A percentile compares a stretch with the other conserved stretches of the same genome.
Conservation (phyloP, 2,113 vertebrate genomes). For the Canis aureus region DNA sequence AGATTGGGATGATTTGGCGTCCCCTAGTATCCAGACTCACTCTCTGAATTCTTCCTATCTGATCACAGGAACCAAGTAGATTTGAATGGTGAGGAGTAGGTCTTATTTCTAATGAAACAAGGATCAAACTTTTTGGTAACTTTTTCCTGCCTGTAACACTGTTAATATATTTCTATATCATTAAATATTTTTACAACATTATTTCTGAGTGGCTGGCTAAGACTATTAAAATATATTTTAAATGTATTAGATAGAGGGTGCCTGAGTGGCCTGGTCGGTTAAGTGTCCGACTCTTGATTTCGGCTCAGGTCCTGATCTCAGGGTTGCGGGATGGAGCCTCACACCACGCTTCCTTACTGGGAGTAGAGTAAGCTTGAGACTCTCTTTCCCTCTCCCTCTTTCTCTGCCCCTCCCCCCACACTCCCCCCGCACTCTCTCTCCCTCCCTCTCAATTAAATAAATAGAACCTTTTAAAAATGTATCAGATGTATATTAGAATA, state of each 20-base stretch:
- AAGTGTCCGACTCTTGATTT: background rate
- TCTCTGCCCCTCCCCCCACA: background rate
- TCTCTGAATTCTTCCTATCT: background rate
- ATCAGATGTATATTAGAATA: constrained; percentile 9
- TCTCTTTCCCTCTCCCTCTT: background rate
- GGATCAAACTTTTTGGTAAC: constrained; percentile 32
- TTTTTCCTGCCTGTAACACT: constrained; percentile 19
- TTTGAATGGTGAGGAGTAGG: background rate
- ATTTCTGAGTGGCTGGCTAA: constrained; percentile 32
- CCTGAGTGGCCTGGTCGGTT: background rate
- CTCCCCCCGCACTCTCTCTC: background rate
- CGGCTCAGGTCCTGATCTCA: background rate
- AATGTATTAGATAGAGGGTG: background rate
- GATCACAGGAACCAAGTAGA: background rate
- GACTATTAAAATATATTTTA: constrained; percentile 39
- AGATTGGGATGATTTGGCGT: background rate
- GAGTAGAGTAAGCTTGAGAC: background rate
- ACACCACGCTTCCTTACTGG: background rate
- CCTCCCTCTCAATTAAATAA: background rate
- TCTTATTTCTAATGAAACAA: constrained; percentile 35
- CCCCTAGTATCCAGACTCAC: background rate
- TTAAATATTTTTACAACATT: constrained; percentile 41
- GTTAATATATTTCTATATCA: constrained; percentile 48
- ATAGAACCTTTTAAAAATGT: background rate
- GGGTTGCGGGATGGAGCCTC: background rate